Base-by-base conservation (phyloP, 2,888 invertebrate species). In the Tachina lurida region DNA sequence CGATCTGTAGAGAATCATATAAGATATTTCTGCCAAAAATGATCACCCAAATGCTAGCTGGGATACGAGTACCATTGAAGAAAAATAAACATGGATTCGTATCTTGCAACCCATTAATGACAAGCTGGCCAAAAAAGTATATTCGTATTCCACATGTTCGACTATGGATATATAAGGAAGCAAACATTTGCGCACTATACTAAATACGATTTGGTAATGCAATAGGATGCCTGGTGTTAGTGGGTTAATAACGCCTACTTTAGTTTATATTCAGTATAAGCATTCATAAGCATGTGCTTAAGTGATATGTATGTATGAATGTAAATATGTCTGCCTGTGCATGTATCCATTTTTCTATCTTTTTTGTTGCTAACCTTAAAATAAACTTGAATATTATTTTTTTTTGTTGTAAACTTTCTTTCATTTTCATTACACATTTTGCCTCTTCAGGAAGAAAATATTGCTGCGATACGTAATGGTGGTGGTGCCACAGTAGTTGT, bases 351-450 rank as follows among this genome's bases (percentile, higher is more conserved):
- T 52, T 58, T 47, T 13, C 2, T 22, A 13, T 54, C 12, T 60
- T 9, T 47, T n/a, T 17, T 45, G 31, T 22, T 79, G 52, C 17
- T 79, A 86, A 86, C 85, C 79, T 86, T 79, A 71, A 79, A 82
- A 78, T 86, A 79, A 86, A 83, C 76, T 86, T 86, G 85, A 47
- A 67, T 31, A 31, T 31, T 22, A 2, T 22, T 70, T 74, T 78
- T 60, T 13, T 65, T 10, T 12, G 13, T n/a, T 60, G 58, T 19
- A 47, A 60, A 49, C n/a, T 58, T 39, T 19, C 10, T 13, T 67
- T 58, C 39, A n/a, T 49, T 56, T 60, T 49, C 39, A 74, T 43
- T 22, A 2, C 22, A 60, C 10, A n/a, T 65, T 67, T 67, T 12
- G 45, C 8, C 54, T 62, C 70, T 77, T 60, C 2, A 70, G 15